Evolutionary conservation across 2,888 invertebrate species (phyloP).

Genomic region (Brenthis ino): DNA sequence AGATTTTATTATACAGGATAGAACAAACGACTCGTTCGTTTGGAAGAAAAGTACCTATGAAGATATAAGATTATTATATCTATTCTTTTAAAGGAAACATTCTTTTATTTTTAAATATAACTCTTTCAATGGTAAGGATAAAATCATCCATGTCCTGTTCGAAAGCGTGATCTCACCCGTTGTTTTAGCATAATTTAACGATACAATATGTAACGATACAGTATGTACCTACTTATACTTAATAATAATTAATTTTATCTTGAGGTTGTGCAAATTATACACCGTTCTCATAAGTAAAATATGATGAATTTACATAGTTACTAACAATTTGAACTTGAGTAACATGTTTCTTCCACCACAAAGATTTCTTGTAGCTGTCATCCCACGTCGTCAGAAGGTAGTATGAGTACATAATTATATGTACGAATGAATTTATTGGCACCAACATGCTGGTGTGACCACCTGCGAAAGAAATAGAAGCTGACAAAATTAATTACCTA

Average conservation of each 20-base stretch:
- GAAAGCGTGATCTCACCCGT: too few relatives aligned
- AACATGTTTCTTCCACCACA: conserved; percentile 92
- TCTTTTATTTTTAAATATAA: neutral
- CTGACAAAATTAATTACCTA: too few relatives aligned
- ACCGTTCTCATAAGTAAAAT: too few relatives aligned
- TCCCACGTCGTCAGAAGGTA: conserved; percentile 88
- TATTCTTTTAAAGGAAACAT: neutral
- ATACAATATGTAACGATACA: too few relatives aligned
- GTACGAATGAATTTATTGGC: conserved; percentile 87
- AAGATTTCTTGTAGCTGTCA: conserved; percentile 86
- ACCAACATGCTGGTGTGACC: conserved; percentile 86
- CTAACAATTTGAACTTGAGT: conserved; percentile 90
- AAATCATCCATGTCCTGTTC: neutral
- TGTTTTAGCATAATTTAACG: too few relatives aligned
- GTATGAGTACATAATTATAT: conserved; percentile 90
- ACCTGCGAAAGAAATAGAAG: conserved; percentile 61
- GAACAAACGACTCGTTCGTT: too few relatives aligned
- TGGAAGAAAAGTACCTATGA: too few relatives aligned
- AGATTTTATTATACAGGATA: too few relatives aligned
- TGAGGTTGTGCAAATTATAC: too few relatives aligned
- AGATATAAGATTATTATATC: too few relatives aligned
- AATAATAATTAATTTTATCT: too few relatives aligned
- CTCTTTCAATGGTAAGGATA: neutral
- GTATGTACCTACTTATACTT: too few relatives aligned
- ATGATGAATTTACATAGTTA: neutral